Base-by-base conservation (phyloP, 1,140 invertebrate genomes). In the Theocolax elegans region DNA sequence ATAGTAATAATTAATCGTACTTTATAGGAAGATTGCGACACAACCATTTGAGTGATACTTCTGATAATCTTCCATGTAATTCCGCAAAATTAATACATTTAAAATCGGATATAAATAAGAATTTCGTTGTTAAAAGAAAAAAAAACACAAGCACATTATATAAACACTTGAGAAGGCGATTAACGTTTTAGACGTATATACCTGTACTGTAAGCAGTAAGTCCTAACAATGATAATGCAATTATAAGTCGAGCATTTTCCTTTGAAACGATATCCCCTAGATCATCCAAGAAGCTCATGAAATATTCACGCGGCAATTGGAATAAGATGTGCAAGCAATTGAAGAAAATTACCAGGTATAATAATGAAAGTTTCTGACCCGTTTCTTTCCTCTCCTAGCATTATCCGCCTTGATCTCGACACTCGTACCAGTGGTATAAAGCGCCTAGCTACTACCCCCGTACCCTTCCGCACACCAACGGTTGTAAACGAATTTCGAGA, bases 241-340 rank as follows among this genome's bases (percentile, higher is more conserved):
- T 60, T 60, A 60, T 31, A 12, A 17, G 38, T 44, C 40, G 23
- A 46, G 23, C 51, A 67, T 60, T 65, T 75, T 75, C 65, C 72
- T 38, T 48, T 9, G 31, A 23, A 23, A 35, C 31, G 4, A 35
- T 35, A 6, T 35, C 10, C 31, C 31, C 10, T 35, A 6, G 4
- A 35, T 6, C 31, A 35, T 44, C 15, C 15, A 44, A 9, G 40
- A 27, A 21, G 29, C 56, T 56, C 38, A 56, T 60, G 58, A 60
- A 60, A 46, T 60, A 60, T 60, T 60, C 58, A 60, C 13, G 40
- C 40, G 40, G 8, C 15, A 21, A 59, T 15, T 42, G 35, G 38
- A 60, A 60, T 27, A 29, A 46, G 40, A 29, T 46, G 58, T 60
- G 29, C 40, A 44, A 60, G 40, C 42, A 60, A 60, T 60, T 46